phyloP scores from a whole-genome alignment of 30 jellyfish, hydroid and myxozoan species.

The Clytia hemisphaerica region DNA sequence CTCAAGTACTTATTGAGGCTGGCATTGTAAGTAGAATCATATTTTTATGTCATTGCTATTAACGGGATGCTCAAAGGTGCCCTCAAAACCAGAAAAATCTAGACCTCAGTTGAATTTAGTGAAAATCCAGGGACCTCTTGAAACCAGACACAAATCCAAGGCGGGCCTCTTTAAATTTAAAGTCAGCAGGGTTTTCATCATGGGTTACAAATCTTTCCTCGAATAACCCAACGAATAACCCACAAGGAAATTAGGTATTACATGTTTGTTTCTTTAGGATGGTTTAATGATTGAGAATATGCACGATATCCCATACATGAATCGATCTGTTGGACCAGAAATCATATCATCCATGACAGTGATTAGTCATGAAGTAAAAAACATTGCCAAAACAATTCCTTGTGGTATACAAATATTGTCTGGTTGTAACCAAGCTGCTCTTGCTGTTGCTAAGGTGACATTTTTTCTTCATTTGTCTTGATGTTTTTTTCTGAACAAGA shows the following conservation, averaged over 20 bases:
- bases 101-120: too few relatives aligned
- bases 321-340: constrained; percentile 78
- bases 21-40: constrained; percentile 43
- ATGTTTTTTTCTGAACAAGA: too few relatives aligned
- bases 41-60: background rate
- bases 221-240: too few relatives aligned
- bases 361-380: constrained; percentile 39
- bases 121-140: too few relatives aligned
- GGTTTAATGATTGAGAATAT: constrained; percentile 66
- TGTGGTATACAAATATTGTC: constrained; percentile 81
- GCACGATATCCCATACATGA: constrained; percentile 76
- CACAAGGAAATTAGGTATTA: too few relatives aligned
- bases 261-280: constrained; percentile 60
- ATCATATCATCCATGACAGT: constrained; percentile 72
- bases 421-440: constrained; percentile 72
- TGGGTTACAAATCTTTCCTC: too few relatives aligned
- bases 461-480: too few relatives aligned
- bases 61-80: too few relatives aligned
- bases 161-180: too few relatives aligned
- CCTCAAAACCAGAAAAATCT: too few relatives aligned
- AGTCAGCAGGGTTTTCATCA: too few relatives aligned
- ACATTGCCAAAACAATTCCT: constrained; percentile 19
- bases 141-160: too few relatives aligned
- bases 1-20: constrained; percentile 26
- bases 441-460: constrained; percentile 64